Evolutionary conservation across 2,888 invertebrate species (phyloP), one percentile per base, ranked within the genome.

Genomic region (Meiosimyza decipiens): DNA sequence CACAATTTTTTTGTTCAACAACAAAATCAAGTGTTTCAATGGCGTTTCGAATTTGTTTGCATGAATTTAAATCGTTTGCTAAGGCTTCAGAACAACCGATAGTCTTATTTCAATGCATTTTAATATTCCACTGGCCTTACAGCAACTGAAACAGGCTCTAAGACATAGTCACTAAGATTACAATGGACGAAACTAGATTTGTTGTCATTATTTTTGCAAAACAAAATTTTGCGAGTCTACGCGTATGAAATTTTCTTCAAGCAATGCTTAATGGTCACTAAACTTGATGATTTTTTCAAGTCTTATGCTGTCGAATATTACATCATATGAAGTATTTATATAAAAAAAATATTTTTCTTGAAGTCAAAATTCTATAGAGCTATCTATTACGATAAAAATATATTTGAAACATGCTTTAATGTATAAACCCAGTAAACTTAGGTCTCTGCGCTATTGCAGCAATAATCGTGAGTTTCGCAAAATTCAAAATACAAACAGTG

Each of bases 41-140:
- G 60, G 33, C 59, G 60, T 67, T 73, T 63, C 50, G 73, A 65
- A 73, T 70, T 73, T 76, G 79, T 82, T 13, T 73, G 74, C 81
- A 79, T 54, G 52, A 73, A 78, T 71, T 78, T 83, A 85, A 86
- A 82, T 80, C 78, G 77, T 71, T 68, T 78, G 77, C 73, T 72
- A 74, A 63, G 16, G 22, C 77, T 83, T 52, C 54, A 9, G 68
- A 66, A 71, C 75, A 77, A 76, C 74, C 77, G 79, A 82, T 75
- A 86, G 85, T 86, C 86, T 80, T 76, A 76, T 75, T 75, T 73
- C 75, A 73, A 51, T 69, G 64, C 59, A 71, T 60, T 73, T 73
- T 77, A 52, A 11, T 87, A 78, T 87, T 80, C 82, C 87, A 86
- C 74, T 78, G 87, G 86, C 87, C 87, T 87, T 87, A 87, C 87